Conservation (phyloP, 2,797 vertebrate genomes). For the Moxostoma hubbsi region DNA sequence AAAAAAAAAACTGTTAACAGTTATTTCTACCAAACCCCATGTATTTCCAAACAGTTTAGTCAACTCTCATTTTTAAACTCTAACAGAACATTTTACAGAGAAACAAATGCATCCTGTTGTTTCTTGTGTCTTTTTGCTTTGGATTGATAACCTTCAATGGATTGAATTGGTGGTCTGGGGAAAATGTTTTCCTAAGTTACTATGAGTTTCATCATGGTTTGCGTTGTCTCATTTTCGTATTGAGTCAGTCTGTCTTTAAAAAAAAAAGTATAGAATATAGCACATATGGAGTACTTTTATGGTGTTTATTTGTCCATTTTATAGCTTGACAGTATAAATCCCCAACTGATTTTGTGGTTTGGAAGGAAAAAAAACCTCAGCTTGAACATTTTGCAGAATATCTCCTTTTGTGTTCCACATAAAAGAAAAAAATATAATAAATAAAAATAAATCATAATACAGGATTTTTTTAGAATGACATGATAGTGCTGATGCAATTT, state of each 20-base stretch:
- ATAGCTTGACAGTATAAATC: background rate
- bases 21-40: background rate
- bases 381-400: too few species aligned
- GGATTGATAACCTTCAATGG: background rate
- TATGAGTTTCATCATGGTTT: slow-evolving; percentile 20
- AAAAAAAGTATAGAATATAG: too few species aligned
- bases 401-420: background rate
- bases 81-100: background rate
- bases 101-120: slow-evolving; percentile 6
- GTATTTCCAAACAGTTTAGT: slow-evolving; percentile 29
- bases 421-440: background rate
- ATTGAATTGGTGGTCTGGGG: background rate
- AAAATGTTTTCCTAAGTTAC: background rate
- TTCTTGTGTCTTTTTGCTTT: slow-evolving; percentile 20
- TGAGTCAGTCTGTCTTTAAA: background rate
- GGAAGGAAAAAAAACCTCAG: background rate
- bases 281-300: too few species aligned
- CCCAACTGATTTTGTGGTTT: too few species aligned
- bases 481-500: background rate
- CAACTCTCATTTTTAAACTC: background rate
- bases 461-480: background rate
- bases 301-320: too few species aligned
- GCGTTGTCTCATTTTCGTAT: background rate
- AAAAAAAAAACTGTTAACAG: background rate
- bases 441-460: background rate